A percentile compares a stretch with the other conserved stretches of the same genome.
Conservation (phyloP, 2,888 invertebrate species). For the Tachina lurida region DNA sequence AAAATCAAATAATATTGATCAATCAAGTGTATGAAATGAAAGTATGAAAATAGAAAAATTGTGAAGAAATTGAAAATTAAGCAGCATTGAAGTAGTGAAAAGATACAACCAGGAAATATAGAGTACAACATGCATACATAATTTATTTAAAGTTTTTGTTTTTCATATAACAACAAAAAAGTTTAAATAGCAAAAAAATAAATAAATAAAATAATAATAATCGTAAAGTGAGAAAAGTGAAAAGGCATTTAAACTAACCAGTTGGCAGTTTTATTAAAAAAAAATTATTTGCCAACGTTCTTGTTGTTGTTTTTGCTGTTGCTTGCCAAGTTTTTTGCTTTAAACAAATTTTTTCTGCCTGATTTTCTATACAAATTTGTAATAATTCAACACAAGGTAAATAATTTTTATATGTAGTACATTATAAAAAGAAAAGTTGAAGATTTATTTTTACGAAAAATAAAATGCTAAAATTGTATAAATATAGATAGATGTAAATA, state of each 20-base stretch:
- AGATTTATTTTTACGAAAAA: conserved; percentile 20
- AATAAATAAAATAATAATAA: conserved; percentile 34
- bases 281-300: conserved; percentile 23
- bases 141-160: conserved; percentile 51
- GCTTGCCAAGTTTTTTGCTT: conserved; percentile 49
- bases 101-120: conserved; percentile 59
- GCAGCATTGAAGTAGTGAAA: conserved; percentile 18
- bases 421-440: background rate
- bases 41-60: conserved; percentile 26
- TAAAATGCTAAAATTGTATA: background rate
- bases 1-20: conserved; percentile 24
- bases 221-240: conserved; percentile 63
- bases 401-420: background rate
- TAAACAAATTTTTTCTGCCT: conserved; percentile 25
- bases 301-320: conserved; percentile 31
- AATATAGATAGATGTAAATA: too few relatives aligned
- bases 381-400: conserved; percentile 19
- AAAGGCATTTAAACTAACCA: conserved; percentile 68
- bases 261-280: conserved; percentile 65
- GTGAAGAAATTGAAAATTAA: conserved; percentile 11
- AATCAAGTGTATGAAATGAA: conserved; percentile 36
- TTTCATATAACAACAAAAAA: conserved; percentile 50
- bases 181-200: conserved; percentile 33
- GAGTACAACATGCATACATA: background rate
- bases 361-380: conserved; percentile 1